Base-by-base conservation (phyloP, 2,888 invertebrate genomes). In the Schrankia costaestrigalis region DNA sequence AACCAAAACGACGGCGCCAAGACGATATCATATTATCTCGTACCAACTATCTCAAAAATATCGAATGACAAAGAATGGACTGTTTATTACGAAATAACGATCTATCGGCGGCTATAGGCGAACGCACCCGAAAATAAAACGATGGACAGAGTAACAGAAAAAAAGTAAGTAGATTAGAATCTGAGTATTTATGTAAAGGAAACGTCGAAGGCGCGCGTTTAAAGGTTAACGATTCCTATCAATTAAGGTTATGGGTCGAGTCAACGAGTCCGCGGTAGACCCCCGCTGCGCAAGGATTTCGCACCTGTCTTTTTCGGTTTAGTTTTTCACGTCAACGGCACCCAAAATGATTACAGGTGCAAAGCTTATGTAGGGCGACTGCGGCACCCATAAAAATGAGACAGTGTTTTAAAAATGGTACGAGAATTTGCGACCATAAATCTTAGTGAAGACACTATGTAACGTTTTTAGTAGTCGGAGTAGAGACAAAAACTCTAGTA, bases 171-270 rank as follows among this genome's bases (percentile, higher is more conserved):
- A 81, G 86, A 87, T 86, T 76, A 78, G 69, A 78, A 87, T 87
- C 87, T 62, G 62, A 67, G 72, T 83, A 82, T 86, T 85, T 85
- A 86, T 84, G 80, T 78, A 65, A 65, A 76, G 78, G 86, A 77
- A 80, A 78, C 78, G 76, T 67, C 57, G 72, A 69, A 74, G 76
- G 73, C 69, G 75, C 69, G 75, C 78, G 78, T 76, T 81, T 84
- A 81, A 84, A 83, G 86, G 78, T 82, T 83, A 85, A 84, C 86
- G 86, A 87, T 86, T 80, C 75, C 86, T 85, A 87, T 87, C 87
- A 86, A 87, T 86, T 87, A 86, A 80, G 82, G 85, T 85, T 85
- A 83, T 83, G 78, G 83, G 79, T 71, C 65, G 76, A 78, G 67
- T 69, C 73, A 80, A 64, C 58, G 71, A 49, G 59, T 70, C 58